Conservation (phyloP, 2,113 vertebrate genomes). For the Burhinus oedicnemus region DNA sequence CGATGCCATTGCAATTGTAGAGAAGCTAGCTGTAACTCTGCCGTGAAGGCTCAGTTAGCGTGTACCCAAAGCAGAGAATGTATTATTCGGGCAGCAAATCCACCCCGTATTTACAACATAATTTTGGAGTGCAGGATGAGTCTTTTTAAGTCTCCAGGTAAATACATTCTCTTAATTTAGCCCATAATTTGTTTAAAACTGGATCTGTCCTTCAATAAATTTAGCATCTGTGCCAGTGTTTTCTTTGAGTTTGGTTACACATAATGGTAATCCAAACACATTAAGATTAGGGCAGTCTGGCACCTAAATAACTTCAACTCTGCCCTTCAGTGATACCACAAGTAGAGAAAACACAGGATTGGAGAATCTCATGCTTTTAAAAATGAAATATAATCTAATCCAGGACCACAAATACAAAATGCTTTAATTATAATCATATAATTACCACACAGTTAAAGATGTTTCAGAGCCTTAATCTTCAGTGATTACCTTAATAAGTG, state of each 20-base stretch:
- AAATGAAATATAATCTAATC: constrained; percentile 25
- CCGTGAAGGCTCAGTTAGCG: neutral
- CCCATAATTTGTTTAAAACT: constrained; percentile 8
- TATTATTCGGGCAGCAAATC: neutral
- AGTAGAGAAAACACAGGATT: neutral
- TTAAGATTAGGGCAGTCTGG: constrained; percentile 16
- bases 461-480: neutral
- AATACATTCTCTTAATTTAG: neutral
- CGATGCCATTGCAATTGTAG: rapidly evolving
- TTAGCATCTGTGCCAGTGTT: neutral
- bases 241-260: constrained; percentile 49
- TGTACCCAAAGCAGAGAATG: neutral
- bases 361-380: neutral
- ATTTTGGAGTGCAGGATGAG: neutral
- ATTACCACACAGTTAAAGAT: neutral
- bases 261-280: constrained; percentile 27
- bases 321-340: constrained; percentile 1
- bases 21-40: neutral
- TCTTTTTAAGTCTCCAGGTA: neutral
- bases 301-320: constrained; percentile 18
- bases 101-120: neutral
- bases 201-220: constrained; percentile 1
- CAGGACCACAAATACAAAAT: neutral
- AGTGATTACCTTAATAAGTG: neutral
- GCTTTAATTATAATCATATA: neutral